Percentiles rank a stretch among this genome's conserved stretches.
These are phyloP conservation scores for Rhadinocentrus ornatus DNA, from an alignment of 2,797 vertebrate species.

Conservation along the genomic window DNA sequence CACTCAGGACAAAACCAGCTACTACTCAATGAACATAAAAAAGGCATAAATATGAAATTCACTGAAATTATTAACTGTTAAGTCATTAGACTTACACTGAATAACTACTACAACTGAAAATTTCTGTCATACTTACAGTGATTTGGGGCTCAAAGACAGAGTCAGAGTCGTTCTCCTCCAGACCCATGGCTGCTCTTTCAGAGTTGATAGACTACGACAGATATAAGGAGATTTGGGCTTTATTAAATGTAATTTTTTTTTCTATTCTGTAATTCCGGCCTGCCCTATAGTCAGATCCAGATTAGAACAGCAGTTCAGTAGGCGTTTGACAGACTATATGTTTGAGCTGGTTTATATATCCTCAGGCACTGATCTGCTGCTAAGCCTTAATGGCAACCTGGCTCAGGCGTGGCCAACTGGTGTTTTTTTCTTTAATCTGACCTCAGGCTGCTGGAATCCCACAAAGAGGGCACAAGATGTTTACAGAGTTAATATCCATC, in stretches of 20 bases:
- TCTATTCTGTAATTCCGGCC: background rate
- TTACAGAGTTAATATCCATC: slow-evolving; percentile 26
- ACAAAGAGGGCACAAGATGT: slow-evolving; percentile 24
- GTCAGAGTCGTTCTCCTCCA: slow-evolving; percentile 75
- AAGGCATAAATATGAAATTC: background rate
- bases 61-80: background rate
- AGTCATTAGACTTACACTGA: background rate
- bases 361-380: slow-evolving; percentile 62
- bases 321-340: slow-evolving; percentile 25
- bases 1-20: too few relatives aligned
- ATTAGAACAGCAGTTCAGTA: slow-evolving; percentile 6
- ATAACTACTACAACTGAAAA: background rate
- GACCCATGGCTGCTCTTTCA: slow-evolving; percentile 73
- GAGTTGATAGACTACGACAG: background rate
- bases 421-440: slow-evolving; percentile 69
- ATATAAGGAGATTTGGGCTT: background rate
- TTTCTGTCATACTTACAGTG: slow-evolving; percentile 74
- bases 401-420: slow-evolving; percentile 56
- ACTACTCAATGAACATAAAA: background rate
- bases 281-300: background rate
- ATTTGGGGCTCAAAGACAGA: slow-evolving; percentile 73
- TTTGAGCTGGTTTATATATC: slow-evolving; percentile 76
- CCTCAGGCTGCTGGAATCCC: slow-evolving; percentile 54
- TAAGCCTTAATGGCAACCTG: slow-evolving; percentile 63
- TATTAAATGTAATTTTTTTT: background rate